Evolutionary conservation across 2,888 invertebrate species (phyloP), one percentile per base, ranked within the genome.

Genomic region (Ennomos fuscantarius): DNA sequence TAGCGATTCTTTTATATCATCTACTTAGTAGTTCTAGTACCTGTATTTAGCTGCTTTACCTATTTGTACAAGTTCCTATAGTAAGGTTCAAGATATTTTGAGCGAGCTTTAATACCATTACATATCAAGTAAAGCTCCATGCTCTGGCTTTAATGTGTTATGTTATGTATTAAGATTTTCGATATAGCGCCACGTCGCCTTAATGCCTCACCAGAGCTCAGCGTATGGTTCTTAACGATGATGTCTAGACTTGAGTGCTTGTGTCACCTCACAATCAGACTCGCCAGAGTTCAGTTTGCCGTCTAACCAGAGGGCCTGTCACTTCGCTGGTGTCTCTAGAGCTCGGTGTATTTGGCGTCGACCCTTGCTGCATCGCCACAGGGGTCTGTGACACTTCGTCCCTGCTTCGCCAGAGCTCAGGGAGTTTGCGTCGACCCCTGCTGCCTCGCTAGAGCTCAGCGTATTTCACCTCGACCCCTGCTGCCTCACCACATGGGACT

Each of bases 391-490:
- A 34, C 33, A 42, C 50, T 13, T 33, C 54, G 45, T 45, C 55
- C 57, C 55, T 55, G 53, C 58, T 58, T 57, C 57, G 41, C 43
- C 49, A 43, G 40, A 60, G 54, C 47, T 46, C 55, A 55, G 56
- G 34, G 46, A 40, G n/a, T 9, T 13, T 33, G 36, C 31, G 37
- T 12, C 9, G 33, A n/a, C 24, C 24, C 24, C 45, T 52, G 63
- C 51, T 54, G 51, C 55, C 43, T 33, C 47, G 12, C 15, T 6
- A 42, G 45, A 61, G 46, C 55, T 51, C 58, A 52, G 46, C 36
- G 43, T 45, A 12, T 37, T 1, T 9, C 24, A 8, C 36, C 46
- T 37, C 39, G 9, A 9, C 11, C 12, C 42, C 33, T 1, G 24
- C 24, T 24, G 42, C 48, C 40, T n/a, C 13, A 31, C 43, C 43